These are phyloP conservation scores for Urocyon cinereoargenteus DNA, from an alignment of 2,797 vertebrate genomes.

Conservation along the genomic window DNA sequence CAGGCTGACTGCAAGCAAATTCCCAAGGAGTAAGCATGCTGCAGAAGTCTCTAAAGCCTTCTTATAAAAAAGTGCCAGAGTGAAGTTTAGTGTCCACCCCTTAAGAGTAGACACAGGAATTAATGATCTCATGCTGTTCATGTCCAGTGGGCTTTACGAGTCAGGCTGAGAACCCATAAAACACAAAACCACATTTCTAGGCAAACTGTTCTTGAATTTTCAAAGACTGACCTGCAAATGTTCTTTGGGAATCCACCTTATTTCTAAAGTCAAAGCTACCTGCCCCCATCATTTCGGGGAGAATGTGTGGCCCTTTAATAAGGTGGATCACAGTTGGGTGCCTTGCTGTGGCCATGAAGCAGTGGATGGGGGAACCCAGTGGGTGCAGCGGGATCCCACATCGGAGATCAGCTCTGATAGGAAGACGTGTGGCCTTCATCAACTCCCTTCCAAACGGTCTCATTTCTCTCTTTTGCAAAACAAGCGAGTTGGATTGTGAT, in stretches of 20 bases:
- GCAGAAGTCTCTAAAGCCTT: neutral
- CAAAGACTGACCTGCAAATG: neutral
- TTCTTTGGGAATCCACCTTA: neutral
- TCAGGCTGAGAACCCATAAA: neutral
- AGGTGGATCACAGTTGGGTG: neutral
- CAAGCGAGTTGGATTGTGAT: slow-evolving; percentile 39
- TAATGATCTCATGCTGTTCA: neutral
- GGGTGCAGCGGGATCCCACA: neutral
- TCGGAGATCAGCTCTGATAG: neutral
- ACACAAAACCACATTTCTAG: neutral
- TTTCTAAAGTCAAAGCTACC: neutral
- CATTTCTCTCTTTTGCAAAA: slow-evolving; percentile 58
- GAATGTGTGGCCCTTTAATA: neutral
- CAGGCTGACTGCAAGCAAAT: neutral
- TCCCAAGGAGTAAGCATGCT: neutral
- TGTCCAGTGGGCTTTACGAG: neutral
- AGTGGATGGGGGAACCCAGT: neutral
- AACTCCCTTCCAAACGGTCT: neutral
- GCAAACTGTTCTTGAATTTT: neutral
- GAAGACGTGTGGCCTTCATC: neutral
- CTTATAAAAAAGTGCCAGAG: neutral
- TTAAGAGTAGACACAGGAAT: neutral
- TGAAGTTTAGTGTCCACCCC: neutral
- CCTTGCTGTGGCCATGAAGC: neutral
- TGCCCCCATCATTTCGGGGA: neutral